Conservation (phyloP, 2,113 vertebrate genomes). For the Cichladusa arquata region DNA sequence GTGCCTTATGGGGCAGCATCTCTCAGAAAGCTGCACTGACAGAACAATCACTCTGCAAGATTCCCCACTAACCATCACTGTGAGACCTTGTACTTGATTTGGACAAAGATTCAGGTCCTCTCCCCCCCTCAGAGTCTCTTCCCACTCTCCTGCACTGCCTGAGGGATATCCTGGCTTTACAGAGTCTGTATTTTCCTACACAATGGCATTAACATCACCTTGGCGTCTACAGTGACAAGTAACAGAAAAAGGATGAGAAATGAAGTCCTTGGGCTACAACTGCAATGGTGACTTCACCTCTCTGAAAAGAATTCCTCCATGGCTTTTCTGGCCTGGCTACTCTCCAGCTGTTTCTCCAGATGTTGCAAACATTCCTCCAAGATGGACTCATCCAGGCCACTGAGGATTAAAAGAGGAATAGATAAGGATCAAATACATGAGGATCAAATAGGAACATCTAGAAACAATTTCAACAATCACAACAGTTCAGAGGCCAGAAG, state of each 20-base stretch:
- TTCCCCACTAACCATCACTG: neutral
- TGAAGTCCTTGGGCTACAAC: neutral
- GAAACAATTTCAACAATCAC: neutral
- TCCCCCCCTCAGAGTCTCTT: neutral
- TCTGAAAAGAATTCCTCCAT: constrained; percentile 99
- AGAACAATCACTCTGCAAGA: neutral
- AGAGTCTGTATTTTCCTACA: neutral
- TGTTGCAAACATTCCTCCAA: constrained; percentile 96
- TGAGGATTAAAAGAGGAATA: constrained; percentile 43
- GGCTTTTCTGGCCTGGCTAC: constrained; percentile 92
- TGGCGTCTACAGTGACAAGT: neutral
- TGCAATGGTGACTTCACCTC: constrained; percentile 73
- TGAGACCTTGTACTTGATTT: rapidly evolving
- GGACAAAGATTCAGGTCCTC: neutral
- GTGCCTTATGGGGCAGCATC: neutral
- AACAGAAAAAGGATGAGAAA: neutral
- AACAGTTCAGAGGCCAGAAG: neutral
- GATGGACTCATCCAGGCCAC: constrained; percentile 93
- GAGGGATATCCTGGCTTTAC: neutral
- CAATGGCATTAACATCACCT: neutral
- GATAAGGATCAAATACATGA: neutral
- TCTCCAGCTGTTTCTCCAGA: constrained; percentile 95
- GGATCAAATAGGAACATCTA: neutral
- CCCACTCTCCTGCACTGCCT: neutral
- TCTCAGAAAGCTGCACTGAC: neutral